A percentile compares a stretch with the other conserved stretches of the same genome.
Conservation (phyloP, 2,113 vertebrate species). For the Dipodomys stephensi region DNA sequence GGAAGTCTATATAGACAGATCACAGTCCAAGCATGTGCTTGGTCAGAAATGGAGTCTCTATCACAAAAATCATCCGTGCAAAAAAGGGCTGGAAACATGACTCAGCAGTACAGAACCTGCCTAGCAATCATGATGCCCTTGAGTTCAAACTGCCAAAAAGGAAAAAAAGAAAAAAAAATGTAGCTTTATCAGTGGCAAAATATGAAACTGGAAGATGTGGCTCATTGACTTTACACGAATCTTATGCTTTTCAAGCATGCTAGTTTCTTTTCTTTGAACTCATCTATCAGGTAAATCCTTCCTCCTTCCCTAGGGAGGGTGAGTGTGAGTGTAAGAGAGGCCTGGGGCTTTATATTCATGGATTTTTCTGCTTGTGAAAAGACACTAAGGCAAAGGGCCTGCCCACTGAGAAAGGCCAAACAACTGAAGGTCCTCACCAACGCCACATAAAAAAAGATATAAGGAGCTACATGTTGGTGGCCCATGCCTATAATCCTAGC, state of each 20-base stretch:
- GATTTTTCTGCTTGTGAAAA: neutral
- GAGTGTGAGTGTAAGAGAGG: neutral
- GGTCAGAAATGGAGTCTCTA: too few species aligned
- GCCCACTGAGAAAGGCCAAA: neutral
- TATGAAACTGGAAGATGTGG: neutral
- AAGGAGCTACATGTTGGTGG: neutral
- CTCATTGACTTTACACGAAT: neutral
- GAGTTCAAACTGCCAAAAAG: too few species aligned
- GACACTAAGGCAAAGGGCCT: neutral
- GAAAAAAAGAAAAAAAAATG: neutral
- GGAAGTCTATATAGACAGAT: too few species aligned
- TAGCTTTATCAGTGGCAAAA: neutral
- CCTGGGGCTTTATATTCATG: neutral
- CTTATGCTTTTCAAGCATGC: neutral
- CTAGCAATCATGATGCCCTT: too few species aligned
- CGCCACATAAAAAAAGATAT: neutral
- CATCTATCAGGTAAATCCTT: neutral
- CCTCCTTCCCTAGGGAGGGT: neutral
- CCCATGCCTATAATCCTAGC: too few species aligned
- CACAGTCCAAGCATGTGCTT: too few species aligned
- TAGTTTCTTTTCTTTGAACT: neutral
- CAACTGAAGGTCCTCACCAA: slow-evolving; percentile 6
- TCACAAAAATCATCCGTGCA: too few species aligned
- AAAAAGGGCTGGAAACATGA: too few species aligned
- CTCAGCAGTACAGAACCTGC: too few species aligned